Percentiles rank a stretch among this genome's conserved stretches.
Conservation (phyloP, 2,797 vertebrate genomes). For the Esox lucius region DNA sequence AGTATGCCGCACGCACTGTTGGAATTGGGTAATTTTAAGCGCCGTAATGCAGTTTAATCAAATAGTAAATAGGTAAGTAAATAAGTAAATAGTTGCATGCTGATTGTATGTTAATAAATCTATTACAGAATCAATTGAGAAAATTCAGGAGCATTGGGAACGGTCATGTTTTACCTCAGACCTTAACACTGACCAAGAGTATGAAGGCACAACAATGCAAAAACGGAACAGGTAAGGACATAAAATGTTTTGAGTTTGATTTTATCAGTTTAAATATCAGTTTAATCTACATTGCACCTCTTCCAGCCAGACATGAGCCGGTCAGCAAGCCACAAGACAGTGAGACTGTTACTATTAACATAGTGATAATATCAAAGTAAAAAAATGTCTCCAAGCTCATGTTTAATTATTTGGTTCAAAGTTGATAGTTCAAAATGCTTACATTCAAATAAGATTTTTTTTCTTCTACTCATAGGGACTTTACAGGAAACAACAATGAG, state of each 20-base stretch:
- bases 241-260: not conserved
- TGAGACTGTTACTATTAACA: too few species aligned
- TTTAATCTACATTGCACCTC: not conserved
- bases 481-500: too few species aligned
- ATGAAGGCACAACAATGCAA: not conserved
- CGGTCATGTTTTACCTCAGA: not conserved
- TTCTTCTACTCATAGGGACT: too few species aligned
- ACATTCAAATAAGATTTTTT: too few species aligned
- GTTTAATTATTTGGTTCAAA: too few species aligned
- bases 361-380: too few species aligned
- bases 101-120: not conserved
- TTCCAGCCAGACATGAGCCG: too few species aligned
- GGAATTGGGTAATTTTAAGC: not conserved
- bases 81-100: conserved; percentile 2
- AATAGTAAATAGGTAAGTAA: conserved; percentile 1
- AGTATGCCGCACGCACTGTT: not conserved
- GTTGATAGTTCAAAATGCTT: too few species aligned
- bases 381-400: too few species aligned
- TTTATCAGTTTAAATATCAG: not conserved
- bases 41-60: not conserved
- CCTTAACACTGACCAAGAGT: not conserved
- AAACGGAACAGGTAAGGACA: not conserved
- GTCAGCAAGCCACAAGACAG: too few species aligned
- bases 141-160: too few species aligned
- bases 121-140: not conserved